Evolutionary conservation across 2,113 vertebrate genomes (phyloP), one percentile per base, ranked within the genome.

Genomic region (Leptocoma aspasia): DNA sequence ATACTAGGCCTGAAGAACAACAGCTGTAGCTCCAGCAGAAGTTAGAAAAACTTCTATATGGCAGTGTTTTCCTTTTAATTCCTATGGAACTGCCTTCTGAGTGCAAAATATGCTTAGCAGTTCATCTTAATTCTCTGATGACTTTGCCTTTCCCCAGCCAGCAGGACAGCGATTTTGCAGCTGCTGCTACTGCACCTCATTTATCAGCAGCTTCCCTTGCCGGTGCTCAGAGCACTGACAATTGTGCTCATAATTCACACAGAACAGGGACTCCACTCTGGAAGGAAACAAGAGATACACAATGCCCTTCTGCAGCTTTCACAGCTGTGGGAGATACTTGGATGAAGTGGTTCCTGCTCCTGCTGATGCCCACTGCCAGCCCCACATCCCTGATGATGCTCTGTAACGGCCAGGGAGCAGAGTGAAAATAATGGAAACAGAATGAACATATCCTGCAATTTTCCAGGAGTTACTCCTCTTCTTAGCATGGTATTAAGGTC

Each of bases 171-270:
- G 3, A 72, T 87, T 96, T 65, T 77, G 92, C 96, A 96, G 96
- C 95, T 94, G 96, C 93, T 66, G 93, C 91, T 92, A 77, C 93
- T 53, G 66, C 82, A 96, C 70, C 92, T 92, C 39, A 92, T 95
- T 90, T 71, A 94, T 84, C 92, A 82, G 78, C 85, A 88, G 78
- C 90, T 91, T 64, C 27, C 68, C 84, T 73, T 7, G 52, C 63
- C 0, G 0, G 64, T 15, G 69, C 78, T 84, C 1, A 0, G 52
- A 64, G 64, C 65, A 15, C 60, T 9, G 6, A 64, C 78, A 79
- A 35, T 16, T 2, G 4, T 13, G 44, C 27, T 71, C 50, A 10
- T 93, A 90, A 93, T 47, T 91, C 78, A 82, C 5, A 1, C 13
- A 27, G 59, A 90, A 92, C 49, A 4, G 1, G 26, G 60, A 37